Conservation (phyloP, 2,113 vertebrate genomes). For the Erythrocercus mccallii region DNA sequence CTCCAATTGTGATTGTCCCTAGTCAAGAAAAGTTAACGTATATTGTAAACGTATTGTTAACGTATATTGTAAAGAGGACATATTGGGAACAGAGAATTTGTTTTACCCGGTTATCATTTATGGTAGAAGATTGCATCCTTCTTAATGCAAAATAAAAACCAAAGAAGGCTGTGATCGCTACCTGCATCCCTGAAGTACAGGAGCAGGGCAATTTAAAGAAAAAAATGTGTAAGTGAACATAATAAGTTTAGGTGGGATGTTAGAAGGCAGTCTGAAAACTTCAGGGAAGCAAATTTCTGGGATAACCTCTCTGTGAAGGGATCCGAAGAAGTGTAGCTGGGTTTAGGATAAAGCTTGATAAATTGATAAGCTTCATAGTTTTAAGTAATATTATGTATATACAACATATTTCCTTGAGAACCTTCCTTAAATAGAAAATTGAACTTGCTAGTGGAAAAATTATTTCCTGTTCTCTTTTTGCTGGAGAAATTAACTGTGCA, state of each 20-base stretch:
- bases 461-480: neutral
- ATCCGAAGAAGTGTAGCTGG: neutral
- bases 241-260: neutral
- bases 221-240: neutral
- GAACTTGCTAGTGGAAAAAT: neutral
- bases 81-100: neutral
- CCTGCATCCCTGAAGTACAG: neutral
- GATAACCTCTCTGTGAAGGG: neutral
- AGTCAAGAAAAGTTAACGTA: neutral
- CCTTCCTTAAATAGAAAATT: neutral
- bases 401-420: neutral
- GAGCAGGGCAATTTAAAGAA: neutral
- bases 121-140: neutral
- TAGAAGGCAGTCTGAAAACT: neutral
- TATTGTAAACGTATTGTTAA: neutral
- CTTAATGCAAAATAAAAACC: neutral
- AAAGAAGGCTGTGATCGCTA: neutral
- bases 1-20: neutral
- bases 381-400: neutral
- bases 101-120: neutral
- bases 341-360: neutral
- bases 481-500: neutral
- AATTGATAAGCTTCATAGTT: neutral
- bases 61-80: neutral
- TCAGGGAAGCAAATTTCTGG: neutral